Evolutionary conservation across 2,797 vertebrate species (phyloP).

Genomic region (Amphiprion clarkii): DNA sequence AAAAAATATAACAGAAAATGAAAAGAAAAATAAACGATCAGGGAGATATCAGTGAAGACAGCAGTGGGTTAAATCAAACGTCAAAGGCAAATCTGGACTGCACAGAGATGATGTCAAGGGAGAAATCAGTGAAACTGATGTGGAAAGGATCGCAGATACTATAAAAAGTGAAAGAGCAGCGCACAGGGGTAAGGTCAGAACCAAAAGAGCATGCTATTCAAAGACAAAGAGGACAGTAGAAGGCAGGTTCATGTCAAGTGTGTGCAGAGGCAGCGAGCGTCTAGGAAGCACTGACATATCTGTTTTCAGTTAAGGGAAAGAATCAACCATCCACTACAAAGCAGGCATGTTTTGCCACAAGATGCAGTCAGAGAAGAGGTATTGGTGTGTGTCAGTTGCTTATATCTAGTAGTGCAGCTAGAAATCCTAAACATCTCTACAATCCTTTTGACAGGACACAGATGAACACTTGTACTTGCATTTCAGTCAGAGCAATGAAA

Average conservation of each 20-base stretch:
- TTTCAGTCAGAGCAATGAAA: conserved; percentile 61
- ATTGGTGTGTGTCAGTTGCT: conserved; percentile 54
- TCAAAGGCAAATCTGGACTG: conserved; percentile 31
- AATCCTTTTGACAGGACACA: conserved; percentile 55
- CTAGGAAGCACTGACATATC: conserved; percentile 64
- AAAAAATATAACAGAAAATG: conserved; percentile 53
- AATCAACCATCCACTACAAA: conserved; percentile 49
- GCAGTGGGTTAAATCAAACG: conserved; percentile 54
- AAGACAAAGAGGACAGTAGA: conserved; percentile 59
- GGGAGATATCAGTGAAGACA: conserved; percentile 53
- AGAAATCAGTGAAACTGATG: conserved; percentile 61
- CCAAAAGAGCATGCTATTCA: conserved; percentile 63
- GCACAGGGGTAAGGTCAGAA: conserved; percentile 39
- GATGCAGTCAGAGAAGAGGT: conserved; percentile 73
- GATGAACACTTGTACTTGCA: conserved; percentile 61
- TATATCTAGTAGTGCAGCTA: conserved; percentile 60
- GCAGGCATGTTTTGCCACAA: conserved; percentile 56
- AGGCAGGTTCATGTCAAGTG: conserved; percentile 58
- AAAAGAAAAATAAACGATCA: conserved; percentile 50
- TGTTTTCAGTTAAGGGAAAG: conserved; percentile 50
- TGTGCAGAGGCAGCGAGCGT: conserved; percentile 52
- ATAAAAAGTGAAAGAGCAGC: conserved; percentile 50
- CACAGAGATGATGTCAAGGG: conserved; percentile 50
- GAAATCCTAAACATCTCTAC: conserved; percentile 57
- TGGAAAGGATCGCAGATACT: conserved; percentile 39